A percentile compares a stretch with the other conserved stretches of the same genome.
Conservation (phyloP, 2,888 invertebrate genomes). For the Polylopha cassiicola region DNA sequence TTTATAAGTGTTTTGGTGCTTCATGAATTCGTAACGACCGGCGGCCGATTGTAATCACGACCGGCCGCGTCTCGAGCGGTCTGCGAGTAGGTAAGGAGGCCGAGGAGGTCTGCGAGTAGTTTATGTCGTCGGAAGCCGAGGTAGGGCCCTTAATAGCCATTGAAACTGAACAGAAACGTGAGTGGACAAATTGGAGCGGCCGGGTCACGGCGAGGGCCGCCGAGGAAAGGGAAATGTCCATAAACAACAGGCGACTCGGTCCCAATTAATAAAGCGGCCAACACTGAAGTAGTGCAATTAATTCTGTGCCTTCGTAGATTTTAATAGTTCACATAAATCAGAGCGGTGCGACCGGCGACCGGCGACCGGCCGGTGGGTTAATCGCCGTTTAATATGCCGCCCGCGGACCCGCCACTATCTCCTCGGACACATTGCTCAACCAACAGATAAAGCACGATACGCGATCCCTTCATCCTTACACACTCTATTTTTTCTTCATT, state of each 20-base stretch:
- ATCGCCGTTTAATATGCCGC: conserved; percentile 75
- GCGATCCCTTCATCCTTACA: conserved; percentile 38
- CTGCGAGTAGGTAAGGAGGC: conserved; percentile 8
- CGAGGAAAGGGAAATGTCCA: conserved; percentile 67
- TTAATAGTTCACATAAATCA: conserved; percentile 77
- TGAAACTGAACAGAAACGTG: conserved; percentile 69
- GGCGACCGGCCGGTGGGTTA: conserved; percentile 66
- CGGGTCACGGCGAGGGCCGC: conserved; percentile 67
- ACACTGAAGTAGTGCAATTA: conserved; percentile 74
- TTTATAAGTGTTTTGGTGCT: conserved; percentile 39
- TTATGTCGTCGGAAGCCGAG: conserved; percentile 46
- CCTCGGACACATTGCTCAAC: conserved; percentile 38
- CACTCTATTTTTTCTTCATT: conserved; percentile 30
- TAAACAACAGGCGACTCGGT: conserved; percentile 73
- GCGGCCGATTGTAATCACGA: conserved; percentile 16
- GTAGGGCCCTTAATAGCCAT: conserved; percentile 68
- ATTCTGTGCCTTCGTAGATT: conserved; percentile 75
- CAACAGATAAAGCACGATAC: conserved; percentile 44
- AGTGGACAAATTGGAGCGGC: conserved; percentile 71
- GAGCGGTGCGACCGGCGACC: conserved; percentile 48
- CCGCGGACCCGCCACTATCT: conserved; percentile 35
- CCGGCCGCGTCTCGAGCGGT: too few species aligned
- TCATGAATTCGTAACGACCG: conserved; percentile 37
- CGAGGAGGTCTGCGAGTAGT: conserved; percentile 29
- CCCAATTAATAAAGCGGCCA: conserved; percentile 75